These are phyloP conservation scores for Dorcus parallelipipedus DNA, from an alignment of 2,888 invertebrate genomes.

Conservation along the genomic window DNA sequence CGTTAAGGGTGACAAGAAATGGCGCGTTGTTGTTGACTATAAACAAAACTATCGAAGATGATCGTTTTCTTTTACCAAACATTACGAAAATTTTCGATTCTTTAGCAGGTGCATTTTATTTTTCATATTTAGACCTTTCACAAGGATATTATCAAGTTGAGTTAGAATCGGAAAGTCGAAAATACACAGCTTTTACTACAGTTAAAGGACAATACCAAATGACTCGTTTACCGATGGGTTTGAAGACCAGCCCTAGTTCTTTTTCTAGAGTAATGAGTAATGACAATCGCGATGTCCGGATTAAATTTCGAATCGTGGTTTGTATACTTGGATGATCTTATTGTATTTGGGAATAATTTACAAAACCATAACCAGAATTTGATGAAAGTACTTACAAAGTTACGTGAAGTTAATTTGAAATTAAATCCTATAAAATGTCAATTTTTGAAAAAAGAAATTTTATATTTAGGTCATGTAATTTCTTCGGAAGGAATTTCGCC, in stretches of 20 bases:
- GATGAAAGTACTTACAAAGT: too few relatives aligned
- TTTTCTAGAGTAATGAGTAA: slow-evolving; percentile 29
- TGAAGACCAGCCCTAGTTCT: slow-evolving; percentile 28
- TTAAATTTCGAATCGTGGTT: slow-evolving; percentile 26
- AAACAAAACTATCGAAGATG: background rate
- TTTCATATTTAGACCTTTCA: slow-evolving; percentile 25
- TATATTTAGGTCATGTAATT: too few relatives aligned
- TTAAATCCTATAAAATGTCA: too few relatives aligned
- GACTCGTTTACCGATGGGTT: slow-evolving; percentile 28
- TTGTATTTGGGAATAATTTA: too few relatives aligned
- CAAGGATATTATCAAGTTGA: slow-evolving; percentile 32
- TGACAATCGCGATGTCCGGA: slow-evolving; percentile 29
- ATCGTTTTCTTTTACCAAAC: slow-evolving; percentile 13
- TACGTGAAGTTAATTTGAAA: too few relatives aligned
- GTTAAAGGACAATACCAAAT: slow-evolving; percentile 29
- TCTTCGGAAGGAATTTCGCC: too few relatives aligned
- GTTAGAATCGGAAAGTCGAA: slow-evolving; percentile 21
- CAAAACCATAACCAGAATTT: too few relatives aligned
- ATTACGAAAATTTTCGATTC: slow-evolving; percentile 32
- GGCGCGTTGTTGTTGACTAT: too few relatives aligned
- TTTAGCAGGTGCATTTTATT: slow-evolving; percentile 28
- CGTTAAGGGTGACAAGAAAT: too few relatives aligned
- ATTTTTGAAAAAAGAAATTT: too few relatives aligned
- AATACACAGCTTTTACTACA: slow-evolving; percentile 29
- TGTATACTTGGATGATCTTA: background rate